Percentiles rank a stretch among this genome's conserved stretches.
Evolutionary conservation across 2,113 vertebrate species (phyloP).

Genomic region (Sterrhoptilus dennistouni): DNA sequence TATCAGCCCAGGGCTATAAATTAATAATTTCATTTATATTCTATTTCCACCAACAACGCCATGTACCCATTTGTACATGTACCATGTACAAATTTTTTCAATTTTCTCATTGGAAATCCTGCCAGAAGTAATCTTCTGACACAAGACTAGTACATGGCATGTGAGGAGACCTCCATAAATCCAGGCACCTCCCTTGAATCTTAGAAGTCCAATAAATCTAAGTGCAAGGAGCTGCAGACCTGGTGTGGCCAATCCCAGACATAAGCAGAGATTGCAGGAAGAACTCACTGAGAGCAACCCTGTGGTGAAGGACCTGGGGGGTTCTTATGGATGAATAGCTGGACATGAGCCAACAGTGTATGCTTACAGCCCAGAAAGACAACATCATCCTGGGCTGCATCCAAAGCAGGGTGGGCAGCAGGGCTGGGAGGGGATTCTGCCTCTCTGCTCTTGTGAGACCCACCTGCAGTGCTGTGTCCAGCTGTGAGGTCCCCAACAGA

Average conservation of each 20-base stretch:
- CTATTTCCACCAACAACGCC: neutral
- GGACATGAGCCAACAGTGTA: fast-evolving
- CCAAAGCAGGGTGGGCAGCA: fast-evolving
- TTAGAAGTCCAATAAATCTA: neutral
- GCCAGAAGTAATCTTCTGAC: neutral
- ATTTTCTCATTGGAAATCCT: neutral
- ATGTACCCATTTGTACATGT: neutral
- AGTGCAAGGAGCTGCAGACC: neutral
- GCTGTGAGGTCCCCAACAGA: no score
- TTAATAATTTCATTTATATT: neutral
- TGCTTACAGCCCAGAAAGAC: neutral
- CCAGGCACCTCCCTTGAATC: neutral
- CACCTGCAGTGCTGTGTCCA: neutral
- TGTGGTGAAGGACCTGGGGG: neutral
- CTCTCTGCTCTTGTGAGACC: neutral
- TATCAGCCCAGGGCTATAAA: neutral
- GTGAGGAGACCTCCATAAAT: neutral
- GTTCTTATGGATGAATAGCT: neutral
- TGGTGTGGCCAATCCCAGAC: neutral
- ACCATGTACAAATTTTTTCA: neutral
- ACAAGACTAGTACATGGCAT: neutral
- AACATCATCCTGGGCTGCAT: neutral
- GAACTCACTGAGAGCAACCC: neutral
- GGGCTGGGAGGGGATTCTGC: neutral
- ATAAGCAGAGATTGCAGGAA: neutral